Conservation (phyloP, 2,888 invertebrate genomes). For the Eupithecia exiguata region DNA sequence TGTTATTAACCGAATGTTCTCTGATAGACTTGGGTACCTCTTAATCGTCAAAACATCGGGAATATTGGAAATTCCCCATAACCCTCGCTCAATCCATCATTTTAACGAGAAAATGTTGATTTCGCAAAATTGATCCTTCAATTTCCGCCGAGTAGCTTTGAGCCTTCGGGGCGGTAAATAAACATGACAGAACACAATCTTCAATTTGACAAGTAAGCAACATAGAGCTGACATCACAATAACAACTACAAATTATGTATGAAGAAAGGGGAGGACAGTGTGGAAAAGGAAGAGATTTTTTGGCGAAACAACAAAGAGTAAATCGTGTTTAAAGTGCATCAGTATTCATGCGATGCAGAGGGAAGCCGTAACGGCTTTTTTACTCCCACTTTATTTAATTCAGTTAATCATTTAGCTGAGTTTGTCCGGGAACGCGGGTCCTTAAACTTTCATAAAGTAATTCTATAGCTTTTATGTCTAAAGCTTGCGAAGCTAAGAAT, state of each 20-base stretch:
- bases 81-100: conserved; percentile 14
- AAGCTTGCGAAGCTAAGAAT: conserved; percentile 31
- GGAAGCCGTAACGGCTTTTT: conserved; percentile 28
- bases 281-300: conserved; percentile 58
- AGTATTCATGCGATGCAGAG: conserved; percentile 36
- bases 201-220: conserved; percentile 54
- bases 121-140: conserved; percentile 32
- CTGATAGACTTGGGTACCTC: conserved; percentile 4
- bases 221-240: conserved; percentile 64
- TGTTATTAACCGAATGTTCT: conserved; percentile 11
- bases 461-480: conserved; percentile 33
- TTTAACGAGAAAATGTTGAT: conserved; percentile 34
- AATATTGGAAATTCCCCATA: conserved; percentile 14
- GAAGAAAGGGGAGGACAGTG: conserved; percentile 51
- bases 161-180: conserved; percentile 49
- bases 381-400: conserved; percentile 35
- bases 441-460: conserved; percentile 36
- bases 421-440: conserved; percentile 26
- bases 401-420: conserved; percentile 34
- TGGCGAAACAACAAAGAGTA: conserved; percentile 57
- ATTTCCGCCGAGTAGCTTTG: conserved; percentile 33
- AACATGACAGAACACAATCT: conserved; percentile 56
- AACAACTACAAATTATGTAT: conserved; percentile 66
- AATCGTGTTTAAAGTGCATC: conserved; percentile 52
- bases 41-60: conserved; percentile 18